Evolutionary conservation across 2,888 invertebrate species (phyloP), one percentile per base, ranked within the genome.

Genomic region (Zaprionus bogoriensis): DNA sequence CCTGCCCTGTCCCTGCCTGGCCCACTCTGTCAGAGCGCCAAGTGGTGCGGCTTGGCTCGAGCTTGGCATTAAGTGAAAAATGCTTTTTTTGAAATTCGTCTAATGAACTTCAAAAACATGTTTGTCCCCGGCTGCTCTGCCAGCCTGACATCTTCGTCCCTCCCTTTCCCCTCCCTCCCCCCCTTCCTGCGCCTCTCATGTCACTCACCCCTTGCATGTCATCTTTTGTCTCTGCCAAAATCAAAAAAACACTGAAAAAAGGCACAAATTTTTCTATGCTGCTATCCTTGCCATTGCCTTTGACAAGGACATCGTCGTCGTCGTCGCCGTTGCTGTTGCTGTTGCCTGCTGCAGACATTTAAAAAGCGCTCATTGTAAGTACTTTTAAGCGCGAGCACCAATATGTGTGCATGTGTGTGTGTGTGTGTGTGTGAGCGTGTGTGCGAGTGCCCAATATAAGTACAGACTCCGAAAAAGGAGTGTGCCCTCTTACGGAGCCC

Each of bases 61-160:
- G 69, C 74, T 74, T 78, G 82, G 76, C 76, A 82, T 87, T 87
- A 83, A 87, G 83, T 84, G 77, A 77, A 83, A 83, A 85, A 78
- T 80, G 69, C 66, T 74, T 62, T 54, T 50, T 70, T 68, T 64
- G 57, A 78, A 78, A 87, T 88, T 87, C 87, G 77, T 88, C 88
- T 88, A 89, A 89, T 89, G 89, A 88, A 89, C 89, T 89, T 89
- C 87, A 89, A 87, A 89, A 88, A 83, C 77, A 88, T 86, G 86
- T 85, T 89, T 79, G 82, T 79, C 74, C 77, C 83, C 57, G 70
- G 57, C 77, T 59, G 20, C 22, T 47, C 58, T 61, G 67, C 44
- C 75, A 64, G 74, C 44, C 71, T 72, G 75, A 74, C 75, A 72
- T 69, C 71, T 71, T 69, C 64, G 45, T 52, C 22, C 3, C 50